These are phyloP conservation scores for Platysternon megacephalum DNA, from an alignment of 2,113 vertebrate species.

Conservation along the genomic window DNA sequence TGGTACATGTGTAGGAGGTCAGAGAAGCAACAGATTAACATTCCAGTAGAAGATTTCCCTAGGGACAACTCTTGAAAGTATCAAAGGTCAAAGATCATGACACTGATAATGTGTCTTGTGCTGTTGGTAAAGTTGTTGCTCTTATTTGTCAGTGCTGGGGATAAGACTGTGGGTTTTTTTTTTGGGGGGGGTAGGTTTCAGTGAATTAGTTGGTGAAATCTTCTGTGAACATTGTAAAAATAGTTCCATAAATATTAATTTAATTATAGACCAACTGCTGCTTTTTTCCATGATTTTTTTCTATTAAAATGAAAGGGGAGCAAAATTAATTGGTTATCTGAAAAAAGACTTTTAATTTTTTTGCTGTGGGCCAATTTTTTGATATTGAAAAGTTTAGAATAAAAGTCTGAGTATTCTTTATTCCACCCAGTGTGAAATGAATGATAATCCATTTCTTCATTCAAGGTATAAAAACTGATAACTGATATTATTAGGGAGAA, in stretches of 20 bases:
- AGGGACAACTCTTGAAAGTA: conserved; percentile 71
- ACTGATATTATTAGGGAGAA: background rate
- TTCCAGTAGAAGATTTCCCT: conserved; percentile 79
- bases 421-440: background rate
- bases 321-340: background rate
- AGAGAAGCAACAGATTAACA: conserved; percentile 82
- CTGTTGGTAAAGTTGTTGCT: conserved; percentile 70
- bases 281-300: background rate
- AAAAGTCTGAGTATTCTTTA: background rate
- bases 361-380: background rate
- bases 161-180: background rate
- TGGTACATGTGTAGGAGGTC: conserved; percentile 78
- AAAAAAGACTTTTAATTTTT: background rate
- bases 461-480: background rate
- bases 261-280: background rate
- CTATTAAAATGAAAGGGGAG: background rate
- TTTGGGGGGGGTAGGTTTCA: background rate
- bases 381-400: background rate
- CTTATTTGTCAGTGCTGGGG: conserved; percentile 54
- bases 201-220: conserved; percentile 65
- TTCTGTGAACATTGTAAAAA: conserved; percentile 43
- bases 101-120: conserved; percentile 74
- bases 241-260: conserved; percentile 40
- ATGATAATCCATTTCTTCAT: background rate
- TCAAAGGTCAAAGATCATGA: conserved; percentile 75